phyloP scores from a whole-genome alignment of 1,140 invertebrate genomes.

The Galleria mellonella region DNA sequence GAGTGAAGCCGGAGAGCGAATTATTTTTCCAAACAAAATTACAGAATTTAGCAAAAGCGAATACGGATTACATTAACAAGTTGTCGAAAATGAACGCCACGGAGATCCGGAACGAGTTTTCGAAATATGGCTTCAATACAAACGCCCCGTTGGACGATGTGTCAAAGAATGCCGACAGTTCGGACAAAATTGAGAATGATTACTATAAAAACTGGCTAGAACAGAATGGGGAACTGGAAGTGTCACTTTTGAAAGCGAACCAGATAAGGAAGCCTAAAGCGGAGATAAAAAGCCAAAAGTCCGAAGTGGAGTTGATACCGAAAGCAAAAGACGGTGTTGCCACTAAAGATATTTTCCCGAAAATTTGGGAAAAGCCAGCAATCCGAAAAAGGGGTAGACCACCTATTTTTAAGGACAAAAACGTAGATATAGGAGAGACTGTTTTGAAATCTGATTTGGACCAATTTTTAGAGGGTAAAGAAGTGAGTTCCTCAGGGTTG shows the following conservation, averaged over 20 bases:
- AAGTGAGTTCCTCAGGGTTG: slow-evolving; percentile 65
- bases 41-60: slow-evolving; percentile 45
- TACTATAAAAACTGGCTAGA: slow-evolving; percentile 68
- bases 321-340: slow-evolving; percentile 25
- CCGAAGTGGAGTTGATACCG: slow-evolving; percentile 58
- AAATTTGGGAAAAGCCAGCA: slow-evolving; percentile 34
- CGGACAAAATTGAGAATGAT: slow-evolving; percentile 51
- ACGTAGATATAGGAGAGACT: slow-evolving; percentile 61
- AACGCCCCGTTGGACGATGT: slow-evolving; percentile 21
- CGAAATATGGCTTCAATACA: slow-evolving; percentile 50
- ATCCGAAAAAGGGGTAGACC: slow-evolving; percentile 43
- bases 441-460: slow-evolving; percentile 65
- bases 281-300: slow-evolving; percentile 37
- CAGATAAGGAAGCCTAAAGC: slow-evolving; percentile 39
- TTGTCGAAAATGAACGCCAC: slow-evolving; percentile 51
- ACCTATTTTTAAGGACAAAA: slow-evolving; percentile 60
- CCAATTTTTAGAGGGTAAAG: slow-evolving; percentile 67
- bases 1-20: slow-evolving; percentile 63
- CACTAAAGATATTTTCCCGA: slow-evolving; percentile 31
- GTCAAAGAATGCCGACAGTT: slow-evolving; percentile 20
- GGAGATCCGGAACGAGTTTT: slow-evolving; percentile 53
- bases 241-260: slow-evolving; percentile 52
- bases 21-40: slow-evolving; percentile 56
- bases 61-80: slow-evolving; percentile 48
- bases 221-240: slow-evolving; percentile 67